Conservation (phyloP, 2,797 vertebrate species). For the Thaleichthys pacificus region DNA sequence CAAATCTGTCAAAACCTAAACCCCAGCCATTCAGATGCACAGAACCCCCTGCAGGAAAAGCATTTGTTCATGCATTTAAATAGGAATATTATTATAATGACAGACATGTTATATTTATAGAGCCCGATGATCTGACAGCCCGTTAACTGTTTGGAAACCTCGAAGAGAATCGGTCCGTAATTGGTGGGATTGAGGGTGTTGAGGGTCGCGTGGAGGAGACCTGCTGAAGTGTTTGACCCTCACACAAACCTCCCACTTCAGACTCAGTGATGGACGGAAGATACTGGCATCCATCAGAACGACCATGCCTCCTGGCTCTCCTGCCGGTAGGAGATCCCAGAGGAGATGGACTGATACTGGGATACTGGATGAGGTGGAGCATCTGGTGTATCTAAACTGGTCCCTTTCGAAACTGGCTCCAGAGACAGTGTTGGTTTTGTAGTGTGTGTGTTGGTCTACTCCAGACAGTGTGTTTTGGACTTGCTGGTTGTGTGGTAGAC, state of each 20-base stretch:
- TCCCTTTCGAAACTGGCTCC: too few relatives aligned
- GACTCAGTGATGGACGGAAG: constrained; percentile 5
- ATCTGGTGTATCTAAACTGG: background rate
- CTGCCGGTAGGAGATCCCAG: constrained; percentile 28
- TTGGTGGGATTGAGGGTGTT: constrained; percentile 66
- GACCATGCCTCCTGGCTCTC: constrained; percentile 7
- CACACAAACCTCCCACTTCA: constrained; percentile 9
- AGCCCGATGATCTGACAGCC: constrained; percentile 41
- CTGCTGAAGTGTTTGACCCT: constrained; percentile 51
- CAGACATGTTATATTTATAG: constrained; percentile 57
- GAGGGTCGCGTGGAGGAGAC: constrained; percentile 49
- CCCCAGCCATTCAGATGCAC: constrained; percentile 49
- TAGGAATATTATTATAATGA: constrained; percentile 92
- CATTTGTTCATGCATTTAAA: constrained; percentile 96
- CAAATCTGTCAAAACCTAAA: constrained; percentile 35
- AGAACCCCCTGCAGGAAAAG: constrained; percentile 74
- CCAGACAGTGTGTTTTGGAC: too few relatives aligned
- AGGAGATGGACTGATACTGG: constrained; percentile 11
- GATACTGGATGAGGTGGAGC: too few relatives aligned
- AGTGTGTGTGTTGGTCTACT: background rate
- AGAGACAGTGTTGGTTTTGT: background rate
- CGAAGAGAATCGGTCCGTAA: constrained; percentile 48
- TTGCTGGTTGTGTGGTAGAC: too few relatives aligned
- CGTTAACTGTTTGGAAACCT: constrained; percentile 47
- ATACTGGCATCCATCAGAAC: constrained; percentile 38